A percentile compares a stretch with the other conserved stretches of the same genome.
Conservation (phyloP, 1,140 invertebrate genomes). For the Colletes latitarsis region DNA sequence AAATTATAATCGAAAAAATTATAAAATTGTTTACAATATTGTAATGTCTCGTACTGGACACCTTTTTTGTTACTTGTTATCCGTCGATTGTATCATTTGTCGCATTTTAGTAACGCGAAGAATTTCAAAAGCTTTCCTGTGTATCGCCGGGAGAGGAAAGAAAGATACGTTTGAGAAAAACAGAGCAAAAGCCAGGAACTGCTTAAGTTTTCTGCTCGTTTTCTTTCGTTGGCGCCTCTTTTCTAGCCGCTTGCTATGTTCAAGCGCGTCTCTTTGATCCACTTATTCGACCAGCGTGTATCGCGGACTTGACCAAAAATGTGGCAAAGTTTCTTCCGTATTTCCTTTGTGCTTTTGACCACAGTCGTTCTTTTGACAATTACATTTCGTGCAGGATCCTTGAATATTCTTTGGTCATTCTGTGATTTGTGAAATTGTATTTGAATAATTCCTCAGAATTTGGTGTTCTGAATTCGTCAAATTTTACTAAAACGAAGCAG, state of each 20-base stretch:
- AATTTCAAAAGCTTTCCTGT: conserved; percentile 41
- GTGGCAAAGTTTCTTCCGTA: conserved; percentile 76
- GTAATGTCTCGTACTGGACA: too few species aligned
- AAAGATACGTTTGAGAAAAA: conserved; percentile 40
- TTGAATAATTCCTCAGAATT: conserved; percentile 6
- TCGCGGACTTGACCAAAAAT: conserved; percentile 76
- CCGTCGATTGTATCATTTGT: too few species aligned
- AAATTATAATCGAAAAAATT: too few species aligned
- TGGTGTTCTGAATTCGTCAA: not conserved
- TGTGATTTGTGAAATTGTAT: not conserved
- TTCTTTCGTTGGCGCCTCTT: conserved; percentile 25
- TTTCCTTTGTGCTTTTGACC: conserved; percentile 47
- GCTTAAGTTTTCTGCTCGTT: conserved; percentile 22
- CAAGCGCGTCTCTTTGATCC: conserved; percentile 75
- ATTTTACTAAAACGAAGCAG: not conserved
- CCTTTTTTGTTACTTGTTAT: too few species aligned
- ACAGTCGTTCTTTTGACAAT: conserved; percentile 35
- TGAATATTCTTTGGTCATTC: conserved; percentile 39
- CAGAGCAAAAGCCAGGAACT: conserved; percentile 30
- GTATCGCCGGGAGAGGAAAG: conserved; percentile 2
- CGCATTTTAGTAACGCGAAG: not conserved
- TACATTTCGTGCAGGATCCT: conserved; percentile 24
- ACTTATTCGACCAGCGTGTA: conserved; percentile 69
- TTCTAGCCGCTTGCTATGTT: conserved; percentile 46
- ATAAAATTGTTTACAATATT: too few species aligned